Percentiles rank a stretch among this genome's conserved stretches.
Conservation (phyloP, 2,797 vertebrate genomes). For the Dermochelys coriacea region DNA sequence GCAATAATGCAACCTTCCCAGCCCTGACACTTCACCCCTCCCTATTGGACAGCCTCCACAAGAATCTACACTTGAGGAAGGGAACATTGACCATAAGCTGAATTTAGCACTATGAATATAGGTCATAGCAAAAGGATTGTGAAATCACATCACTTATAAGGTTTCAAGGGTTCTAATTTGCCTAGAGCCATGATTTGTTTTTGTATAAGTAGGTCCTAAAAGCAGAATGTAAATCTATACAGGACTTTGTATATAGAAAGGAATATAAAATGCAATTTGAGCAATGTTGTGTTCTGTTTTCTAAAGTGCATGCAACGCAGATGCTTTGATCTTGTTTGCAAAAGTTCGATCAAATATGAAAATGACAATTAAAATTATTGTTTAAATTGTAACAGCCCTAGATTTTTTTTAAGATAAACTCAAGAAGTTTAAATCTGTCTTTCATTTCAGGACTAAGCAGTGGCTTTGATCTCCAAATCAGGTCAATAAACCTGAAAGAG, state of each 20-base stretch:
- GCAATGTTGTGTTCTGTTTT: neutral
- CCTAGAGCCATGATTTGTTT: neutral
- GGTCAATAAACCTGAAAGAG: neutral
- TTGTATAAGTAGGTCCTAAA: neutral
- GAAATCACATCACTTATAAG: neutral
- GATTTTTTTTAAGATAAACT: neutral
- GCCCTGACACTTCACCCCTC: neutral
- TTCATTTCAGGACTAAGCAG: neutral
- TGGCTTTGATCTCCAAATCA: neutral
- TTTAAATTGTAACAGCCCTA: neutral
- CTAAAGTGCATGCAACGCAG: neutral
- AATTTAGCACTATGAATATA: neutral
- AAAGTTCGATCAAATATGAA: neutral
- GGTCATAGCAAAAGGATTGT: neutral
- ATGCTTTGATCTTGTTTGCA: neutral
- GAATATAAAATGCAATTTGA: neutral
- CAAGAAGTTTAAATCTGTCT: neutral
- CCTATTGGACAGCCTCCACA: neutral
- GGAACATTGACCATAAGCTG: neutral
- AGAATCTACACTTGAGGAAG: neutral
- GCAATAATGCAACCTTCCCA: neutral
- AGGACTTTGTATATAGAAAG: neutral
- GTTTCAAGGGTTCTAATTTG: neutral
- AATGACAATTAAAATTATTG: neutral
- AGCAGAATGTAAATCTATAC: neutral